Base-by-base conservation (phyloP, 2,113 vertebrate species). In the Polypterus bichir region DNA sequence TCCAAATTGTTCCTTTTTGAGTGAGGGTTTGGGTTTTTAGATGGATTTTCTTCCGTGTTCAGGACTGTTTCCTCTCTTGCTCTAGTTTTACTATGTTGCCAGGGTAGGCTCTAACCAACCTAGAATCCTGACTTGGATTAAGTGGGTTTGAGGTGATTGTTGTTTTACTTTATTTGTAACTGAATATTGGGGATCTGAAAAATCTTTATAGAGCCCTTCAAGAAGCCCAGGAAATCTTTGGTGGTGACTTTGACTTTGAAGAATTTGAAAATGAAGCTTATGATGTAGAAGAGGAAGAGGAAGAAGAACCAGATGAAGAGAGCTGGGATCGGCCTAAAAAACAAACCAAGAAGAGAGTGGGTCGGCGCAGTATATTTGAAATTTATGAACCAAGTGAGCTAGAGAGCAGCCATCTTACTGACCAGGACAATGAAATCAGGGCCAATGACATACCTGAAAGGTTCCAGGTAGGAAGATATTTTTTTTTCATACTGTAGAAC, bases 401-500 rank as follows among this genome's bases (percentile, higher is more conserved):
- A 63, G 95, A 99, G 71, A 97, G 92, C 76, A 99, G 96, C 70
- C 94, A 99, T 79, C 88, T 99, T 64, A 99, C 96, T 0, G 96
- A 99, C 75, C 96, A 97, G 76, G 96, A 99, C 81, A 98, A 97
- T 0, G 96, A 99, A 78, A 99, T 99, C 74, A 92, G 95, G 59
- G 76, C 92, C 49, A 97, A 93, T 4, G 96, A 99, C 78, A 91
- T 99, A 88, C 96, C 96, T 0, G 96, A 99, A 77, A 90, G 96
- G 65, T 99, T 99, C 79, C 96, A 99, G 91, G 96, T 98, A 67
- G 74, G 80, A 27, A 27, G 27, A 27, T 27, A 1, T 27, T 27
- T 27, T 27, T 27, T 27, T 27, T 27, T 27, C 27, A 1, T 27
- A 27, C 27, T 27, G 27, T 27, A 27, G 27, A 27, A 27, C 27